These are phyloP conservation scores for Cosmorhoe ocellata DNA, from an alignment of 2,888 invertebrate species.

Conservation along the genomic window DNA sequence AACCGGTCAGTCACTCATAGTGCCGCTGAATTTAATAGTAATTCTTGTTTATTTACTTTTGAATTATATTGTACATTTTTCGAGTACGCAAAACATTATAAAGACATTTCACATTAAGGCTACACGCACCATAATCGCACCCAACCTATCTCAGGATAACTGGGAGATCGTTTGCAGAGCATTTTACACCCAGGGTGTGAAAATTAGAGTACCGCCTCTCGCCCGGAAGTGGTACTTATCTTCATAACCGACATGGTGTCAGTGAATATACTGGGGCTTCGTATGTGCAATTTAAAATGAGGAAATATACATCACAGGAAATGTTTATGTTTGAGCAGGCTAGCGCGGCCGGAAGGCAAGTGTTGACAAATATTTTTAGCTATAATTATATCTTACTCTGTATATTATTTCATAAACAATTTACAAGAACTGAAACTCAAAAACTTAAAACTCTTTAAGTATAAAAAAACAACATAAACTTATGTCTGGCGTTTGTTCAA, in stretches of 20 bases:
- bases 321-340: not conserved
- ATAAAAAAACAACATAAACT: too few relatives aligned
- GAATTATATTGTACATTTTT: too few relatives aligned
- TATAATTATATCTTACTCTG: too few relatives aligned
- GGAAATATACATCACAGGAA: not conserved
- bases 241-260: constrained; percentile 6
- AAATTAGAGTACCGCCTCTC: constrained; percentile 11
- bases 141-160: constrained; percentile 9
- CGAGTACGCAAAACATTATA: not conserved
- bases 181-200: constrained; percentile 13
- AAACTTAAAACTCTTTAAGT: too few relatives aligned
- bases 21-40: too few relatives aligned
- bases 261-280: not conserved
- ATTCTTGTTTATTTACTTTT: too few relatives aligned
- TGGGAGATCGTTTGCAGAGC: constrained; percentile 11
- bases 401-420: too few relatives aligned
- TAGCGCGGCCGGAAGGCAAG: too few relatives aligned
- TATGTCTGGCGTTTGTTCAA: too few relatives aligned
- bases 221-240: constrained; percentile 4
- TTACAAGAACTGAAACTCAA: too few relatives aligned
- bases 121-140: constrained; percentile 9
- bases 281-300: not conserved
- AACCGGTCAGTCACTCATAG: too few relatives aligned
- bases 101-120: constrained; percentile 6
- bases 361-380: too few relatives aligned